Base-by-base conservation (phyloP, 2,888 invertebrate genomes). In the Sphaerophoria taeniata region DNA sequence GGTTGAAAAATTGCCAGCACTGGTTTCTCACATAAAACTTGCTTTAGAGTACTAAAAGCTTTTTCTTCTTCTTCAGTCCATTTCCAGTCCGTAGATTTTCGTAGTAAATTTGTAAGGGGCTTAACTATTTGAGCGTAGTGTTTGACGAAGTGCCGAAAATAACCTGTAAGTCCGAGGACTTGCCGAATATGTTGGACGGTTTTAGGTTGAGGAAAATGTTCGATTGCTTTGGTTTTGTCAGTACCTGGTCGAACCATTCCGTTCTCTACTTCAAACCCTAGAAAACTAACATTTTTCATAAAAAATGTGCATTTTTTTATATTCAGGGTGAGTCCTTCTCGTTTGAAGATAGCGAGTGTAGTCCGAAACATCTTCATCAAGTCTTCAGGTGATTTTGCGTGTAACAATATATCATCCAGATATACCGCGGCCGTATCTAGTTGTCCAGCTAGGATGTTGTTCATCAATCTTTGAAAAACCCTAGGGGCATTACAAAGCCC, bases 1-100 rank as follows among this genome's bases (percentile, higher is more conserved):
- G 80, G 82, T 39, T 84, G 49, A 43, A 77, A 88, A 12, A 88
- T 72, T 33, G 76, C 81, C 12, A 88, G 53, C 7, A 88, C 53
- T 34, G 87, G 89, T 63, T 74, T n/a, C n/a, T n/a, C n/a, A n/a
- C n/a, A n/a, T n/a, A n/a, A n/a, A n/a, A n/a, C n/a, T n/a, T n/a
- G n/a, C n/a, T n/a, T n/a, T n/a, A n/a, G n/a, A n/a, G n/a, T n/a
- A n/a, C n/a, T n/a, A n/a, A n/a, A n/a, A n/a, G n/a, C n/a, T n/a
- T n/a, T n/a, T n/a, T n/a, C n/a, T n/a, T n/a, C n/a, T n/a, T n/a
- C n/a, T n/a, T n/a, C n/a, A n/a, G n/a, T n/a, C n/a, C n/a, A n/a
- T n/a, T n/a, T n/a, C n/a, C n/a, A n/a, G n/a, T n/a, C n/a, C 34
- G 6, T 79, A 31, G 63, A 36, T 65, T 81, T 86, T 14, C 55